These are phyloP conservation scores for Aphelenchoides fujianensis DNA, from an alignment of 1,140 invertebrate species.

Conservation along the genomic window DNA sequence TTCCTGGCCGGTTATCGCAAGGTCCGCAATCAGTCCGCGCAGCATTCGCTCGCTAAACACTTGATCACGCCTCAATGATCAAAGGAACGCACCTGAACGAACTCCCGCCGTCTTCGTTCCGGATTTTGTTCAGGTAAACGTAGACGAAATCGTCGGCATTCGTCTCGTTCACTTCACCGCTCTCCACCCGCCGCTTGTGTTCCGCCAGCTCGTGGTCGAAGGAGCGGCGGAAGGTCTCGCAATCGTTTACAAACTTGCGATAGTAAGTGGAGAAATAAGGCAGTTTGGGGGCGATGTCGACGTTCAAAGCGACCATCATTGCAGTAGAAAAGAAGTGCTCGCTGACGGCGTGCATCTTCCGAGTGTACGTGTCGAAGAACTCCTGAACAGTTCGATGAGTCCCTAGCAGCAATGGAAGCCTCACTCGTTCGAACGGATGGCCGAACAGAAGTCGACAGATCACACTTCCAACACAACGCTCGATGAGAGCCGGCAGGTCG, in stretches of 20 bases:
- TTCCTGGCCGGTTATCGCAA: constrained; percentile 23
- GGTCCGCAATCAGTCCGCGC: constrained; percentile 2
- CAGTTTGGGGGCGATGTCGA: background rate
- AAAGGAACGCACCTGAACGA: background rate
- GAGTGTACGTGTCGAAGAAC: background rate
- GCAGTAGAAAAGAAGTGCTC: background rate
- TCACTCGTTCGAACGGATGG: background rate
- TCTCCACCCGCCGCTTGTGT: background rate
- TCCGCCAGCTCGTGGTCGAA: background rate
- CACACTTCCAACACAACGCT: background rate
- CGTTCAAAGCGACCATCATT: background rate
- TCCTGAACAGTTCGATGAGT: background rate
- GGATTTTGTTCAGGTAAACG: background rate
- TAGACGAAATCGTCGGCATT: background rate
- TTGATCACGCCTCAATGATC: background rate
- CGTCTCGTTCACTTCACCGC: background rate
- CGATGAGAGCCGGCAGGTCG: background rate
- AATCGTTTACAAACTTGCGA: background rate
- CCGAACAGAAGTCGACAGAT: background rate
- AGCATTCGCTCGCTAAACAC: background rate
- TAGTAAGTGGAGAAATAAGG: background rate
- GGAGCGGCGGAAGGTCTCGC: background rate
- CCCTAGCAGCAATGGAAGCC: background rate
- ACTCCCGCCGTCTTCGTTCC: background rate
- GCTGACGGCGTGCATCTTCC: background rate